Base-by-base conservation (phyloP, 2,888 invertebrate genomes). In the Pachycephus smyrnensis region DNA sequence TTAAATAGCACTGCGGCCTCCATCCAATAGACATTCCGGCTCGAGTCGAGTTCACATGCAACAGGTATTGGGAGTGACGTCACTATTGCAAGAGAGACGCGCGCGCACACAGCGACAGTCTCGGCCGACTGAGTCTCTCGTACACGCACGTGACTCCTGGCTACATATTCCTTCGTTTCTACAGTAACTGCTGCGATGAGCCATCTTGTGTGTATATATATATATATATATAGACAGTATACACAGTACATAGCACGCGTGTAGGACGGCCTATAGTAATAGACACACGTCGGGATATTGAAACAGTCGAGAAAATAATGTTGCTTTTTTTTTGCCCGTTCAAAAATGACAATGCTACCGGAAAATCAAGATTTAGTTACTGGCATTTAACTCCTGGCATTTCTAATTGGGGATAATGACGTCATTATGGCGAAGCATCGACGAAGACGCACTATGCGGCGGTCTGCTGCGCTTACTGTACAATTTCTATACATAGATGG, bases 381-480 rank as follows among this genome's bases (percentile, higher is more conserved):
- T 40, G 40, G 15, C 1, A 40, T 40, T 6, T 40, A 15, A 1
- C 1, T 1, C 80, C 83, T 86, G 86, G 83, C 86, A 87, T 88
- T 88, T 87, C 88, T 89, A 89, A 90, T 90, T 89, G 88, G 87
- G 86, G 84, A 86, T 90, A 89, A 89, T 88, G 88, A 90, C 88
- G 89, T 88, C 89, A 90, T 89, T 89, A 88, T 85, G 86, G 40
- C 15, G 40, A 40, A 85, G 85, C 86, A 84, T 86, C 87, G 88
- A 88, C 87, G 86, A 89, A 40, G 88, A 89, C 89, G 40, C 12
- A 33, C 33, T 33, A 1, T 33, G 86, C 82, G 84, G 87, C 86
- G 89, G 87, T 89, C 89, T 86, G 84, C 84, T 88, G 88, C 84
- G 85, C 86, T 86, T 85, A 81, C 86, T 84, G 88, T 85, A 84